phyloP scores from a whole-genome alignment of 2,113 vertebrate species.

The Fregetta grallaria region DNA sequence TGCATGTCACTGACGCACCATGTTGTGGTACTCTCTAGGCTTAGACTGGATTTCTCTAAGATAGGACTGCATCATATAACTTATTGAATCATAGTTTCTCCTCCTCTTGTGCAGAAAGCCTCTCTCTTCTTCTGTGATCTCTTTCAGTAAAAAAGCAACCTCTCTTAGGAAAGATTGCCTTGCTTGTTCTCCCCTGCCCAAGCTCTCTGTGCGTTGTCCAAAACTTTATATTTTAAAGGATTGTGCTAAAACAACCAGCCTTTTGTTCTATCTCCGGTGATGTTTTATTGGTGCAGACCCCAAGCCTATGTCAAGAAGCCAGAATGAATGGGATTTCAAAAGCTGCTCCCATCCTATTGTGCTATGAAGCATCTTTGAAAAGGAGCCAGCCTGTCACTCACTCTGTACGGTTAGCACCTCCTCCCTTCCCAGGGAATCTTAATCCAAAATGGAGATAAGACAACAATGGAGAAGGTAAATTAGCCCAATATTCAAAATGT shows the following conservation, averaged over 20 bases:
- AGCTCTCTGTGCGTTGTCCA: neutral
- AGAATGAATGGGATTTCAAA: conserved; percentile 38
- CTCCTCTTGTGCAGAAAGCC: neutral
- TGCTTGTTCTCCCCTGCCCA: neutral
- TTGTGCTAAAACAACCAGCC: neutral
- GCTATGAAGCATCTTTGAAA: conserved; percentile 28
- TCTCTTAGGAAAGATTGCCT: neutral
- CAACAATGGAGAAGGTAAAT: neutral
- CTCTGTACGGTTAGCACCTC: neutral
- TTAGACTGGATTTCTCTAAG: neutral
- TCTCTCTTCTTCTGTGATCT: neutral
- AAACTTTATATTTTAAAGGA: neutral
- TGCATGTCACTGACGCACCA: neutral
- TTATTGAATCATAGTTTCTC: neutral
- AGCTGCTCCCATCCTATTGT: conserved; percentile 13
- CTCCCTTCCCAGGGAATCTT: neutral
- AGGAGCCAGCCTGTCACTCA: conserved; percentile 21
- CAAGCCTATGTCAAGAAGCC: conserved; percentile 24
- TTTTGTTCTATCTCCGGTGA: neutral
- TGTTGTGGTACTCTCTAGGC: neutral
- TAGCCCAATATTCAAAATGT: neutral
- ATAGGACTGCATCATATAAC: neutral
- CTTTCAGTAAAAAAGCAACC: neutral
- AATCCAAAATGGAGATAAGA: conserved; percentile 12
- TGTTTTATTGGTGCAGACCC: neutral